Evolutionary conservation across 1,140 invertebrate species (phyloP), one percentile per base, ranked within the genome.

Genomic region (Polypedilum vanderplanki): DNA sequence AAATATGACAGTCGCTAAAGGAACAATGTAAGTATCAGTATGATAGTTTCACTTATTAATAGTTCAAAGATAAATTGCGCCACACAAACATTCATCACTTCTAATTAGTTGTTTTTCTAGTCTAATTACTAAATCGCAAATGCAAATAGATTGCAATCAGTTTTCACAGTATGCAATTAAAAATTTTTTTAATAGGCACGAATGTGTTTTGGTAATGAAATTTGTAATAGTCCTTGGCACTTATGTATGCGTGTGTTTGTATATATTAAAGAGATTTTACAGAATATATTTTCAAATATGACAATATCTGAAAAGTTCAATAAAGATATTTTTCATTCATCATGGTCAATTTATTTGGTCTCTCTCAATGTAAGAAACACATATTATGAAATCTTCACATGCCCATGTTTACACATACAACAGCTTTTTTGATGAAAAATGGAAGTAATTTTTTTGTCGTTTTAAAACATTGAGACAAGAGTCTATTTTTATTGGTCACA

Each of bases 1-100:
- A 20, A 93, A 91, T 83, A 94, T 96, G 91, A 94, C 92, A 57
- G 94, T 97, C 65, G 90, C 91, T 73, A 94, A 95, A 83, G 94
- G 94, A 76, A 92, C 92, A 73, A 96, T 96, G 93, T 95, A 85
- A 93, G 92, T 90, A 80, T 22, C 41, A 75, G 2, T 46, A 24
- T 10, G 67, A 17, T 77, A n/a, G 22, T 17, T 12, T 3, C 20
- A 24, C 33, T 57, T 57, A 57, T 57, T 46, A 41, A 46, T 46
- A 46, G 15, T 8, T 57, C 46, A 57, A 33, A 33, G 24, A 3
- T 57, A 15, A 57, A 57, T 12, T 57, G 46, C 46, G 46, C 9
- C 12, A 57, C n/a, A 57, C n/a, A 57, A n/a, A 57, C 46, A 57
- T 46, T 12, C n/a, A n/a, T 15, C n/a, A 3, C 46, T 15, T 57